Percentiles rank a stretch among this genome's conserved stretches.
These are phyloP conservation scores for Theretra japonica DNA, from an alignment of 2,888 invertebrate genomes.

Conservation along the genomic window DNA sequence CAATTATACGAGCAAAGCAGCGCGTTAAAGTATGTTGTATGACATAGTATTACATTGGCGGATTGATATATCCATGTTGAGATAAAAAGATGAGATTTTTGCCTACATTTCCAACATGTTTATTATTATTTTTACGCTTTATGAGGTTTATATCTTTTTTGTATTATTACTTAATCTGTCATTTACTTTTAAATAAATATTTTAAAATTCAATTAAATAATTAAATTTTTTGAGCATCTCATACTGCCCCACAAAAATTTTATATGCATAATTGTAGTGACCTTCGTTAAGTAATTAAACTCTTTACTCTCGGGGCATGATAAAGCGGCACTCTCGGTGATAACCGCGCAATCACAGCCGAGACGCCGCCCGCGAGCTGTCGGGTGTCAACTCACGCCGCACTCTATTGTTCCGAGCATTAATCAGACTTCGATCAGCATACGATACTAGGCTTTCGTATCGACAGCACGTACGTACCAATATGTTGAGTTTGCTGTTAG, in stretches of 20 bases:
- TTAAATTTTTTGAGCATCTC: background rate
- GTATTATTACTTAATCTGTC: no score
- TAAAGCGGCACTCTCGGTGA: constrained; percentile 18
- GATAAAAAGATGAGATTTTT: no score
- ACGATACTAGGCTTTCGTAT: background rate
- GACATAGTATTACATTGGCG: no score
- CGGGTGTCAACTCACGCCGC: background rate
- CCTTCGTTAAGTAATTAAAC: constrained; percentile 16
- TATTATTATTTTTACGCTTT: no score
- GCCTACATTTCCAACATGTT: no score
- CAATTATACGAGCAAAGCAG: no score
- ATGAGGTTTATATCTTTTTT: no score
- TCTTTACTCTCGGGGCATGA: background rate
- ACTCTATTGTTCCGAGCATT: background rate
- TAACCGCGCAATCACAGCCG: constrained; percentile 5
- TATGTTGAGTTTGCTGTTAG: background rate
- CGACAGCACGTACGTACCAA: constrained; percentile 8
- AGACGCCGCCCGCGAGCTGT: background rate
- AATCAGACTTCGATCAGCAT: background rate
- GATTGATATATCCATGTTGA: no score
- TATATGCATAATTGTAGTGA: background rate
- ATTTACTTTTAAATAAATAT: background rate
- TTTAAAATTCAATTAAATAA: background rate
- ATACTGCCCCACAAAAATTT: background rate
- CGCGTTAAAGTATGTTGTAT: no score